Base-by-base conservation (phyloP, 2,113 vertebrate genomes). In the Gymnogyps californianus region DNA sequence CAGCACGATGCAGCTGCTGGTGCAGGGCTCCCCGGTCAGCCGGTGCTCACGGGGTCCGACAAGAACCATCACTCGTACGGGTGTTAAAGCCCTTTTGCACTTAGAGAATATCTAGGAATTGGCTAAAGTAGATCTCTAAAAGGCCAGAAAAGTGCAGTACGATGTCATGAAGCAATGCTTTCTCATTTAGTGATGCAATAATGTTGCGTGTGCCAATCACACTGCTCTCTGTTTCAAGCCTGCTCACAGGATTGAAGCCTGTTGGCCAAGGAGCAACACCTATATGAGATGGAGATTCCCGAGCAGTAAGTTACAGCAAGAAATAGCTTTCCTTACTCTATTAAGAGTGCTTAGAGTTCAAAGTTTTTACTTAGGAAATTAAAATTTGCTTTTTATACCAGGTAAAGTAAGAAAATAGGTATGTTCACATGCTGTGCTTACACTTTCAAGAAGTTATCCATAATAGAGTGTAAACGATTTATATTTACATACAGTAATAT, bases 1-100 rank as follows among this genome's bases (percentile, higher is more conserved):
- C 57, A 32, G 40, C 42, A 14, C 0, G 5, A 54, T 4, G 44
- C 7, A 9, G 54, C 34, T 34, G 34, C 62, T n/a, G 49, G 54
- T 2, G 1, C 64, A 31, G 54, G 55, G 71, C 47, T 75, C 21
- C 28, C 22, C 13, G 28, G 8, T 28, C 62, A 69, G 34, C 29
- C 3, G 0, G 14, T 3, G 26, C 31, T 44, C 40, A 9, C 0
- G 1, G 49, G 24, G 13, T 58, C 36, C 1, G 1, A 16, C 22
- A 5, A 0, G 11, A 34, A 22, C 44, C 40, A 14, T 3, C 7
- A 29, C 28, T 52, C 5, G 1, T 25, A 13, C 1, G 2, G n/a
- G 20, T 21, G 13, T 57, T 49, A 77, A 34, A 64, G 42, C n/a
- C 36, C 36, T 70, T 17, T 10, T 29, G 26, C 28, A 10, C 31